These are phyloP conservation scores for Meloe dianella DNA, from an alignment of 2,888 invertebrate species.

Conservation along the genomic window DNA sequence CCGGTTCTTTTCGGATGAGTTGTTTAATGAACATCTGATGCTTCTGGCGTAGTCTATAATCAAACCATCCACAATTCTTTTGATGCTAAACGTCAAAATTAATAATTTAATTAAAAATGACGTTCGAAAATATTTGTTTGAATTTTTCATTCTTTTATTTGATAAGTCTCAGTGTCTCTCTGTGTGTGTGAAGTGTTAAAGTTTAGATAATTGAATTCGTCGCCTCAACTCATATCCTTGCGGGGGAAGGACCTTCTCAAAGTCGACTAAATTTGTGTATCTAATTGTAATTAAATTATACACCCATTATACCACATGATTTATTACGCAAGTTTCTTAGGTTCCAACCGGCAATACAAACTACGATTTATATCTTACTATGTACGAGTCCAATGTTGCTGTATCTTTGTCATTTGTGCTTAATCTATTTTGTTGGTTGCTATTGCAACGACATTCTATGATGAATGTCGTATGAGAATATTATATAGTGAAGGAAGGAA, in stretches of 20 bases:
- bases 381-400: slow-evolving; percentile 33
- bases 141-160: too few species aligned
- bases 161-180: too few species aligned
- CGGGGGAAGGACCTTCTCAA: slow-evolving; percentile 36
- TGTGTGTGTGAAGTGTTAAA: slow-evolving; percentile 26
- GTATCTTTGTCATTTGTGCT: slow-evolving; percentile 36
- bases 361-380: slow-evolving; percentile 47
- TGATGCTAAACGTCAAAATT: background rate
- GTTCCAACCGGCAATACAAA: slow-evolving; percentile 44
- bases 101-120: too few species aligned
- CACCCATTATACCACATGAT: slow-evolving; percentile 53
- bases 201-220: slow-evolving; percentile 37
- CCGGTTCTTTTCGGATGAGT: background rate
- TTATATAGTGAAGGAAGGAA: background rate
- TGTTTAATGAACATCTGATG: slow-evolving; percentile 3
- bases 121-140: too few species aligned
- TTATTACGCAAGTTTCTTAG: slow-evolving; percentile 51
- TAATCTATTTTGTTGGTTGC: slow-evolving; percentile 34
- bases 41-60: background rate
- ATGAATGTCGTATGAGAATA: background rate
- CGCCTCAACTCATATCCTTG: slow-evolving; percentile 41
- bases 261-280: slow-evolving; percentile 48
- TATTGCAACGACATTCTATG: background rate
- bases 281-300: slow-evolving; percentile 56
- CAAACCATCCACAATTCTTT: background rate